Base-by-base conservation (phyloP, 2,797 vertebrate genomes). In the Acipenser oxyrinchus region DNA sequence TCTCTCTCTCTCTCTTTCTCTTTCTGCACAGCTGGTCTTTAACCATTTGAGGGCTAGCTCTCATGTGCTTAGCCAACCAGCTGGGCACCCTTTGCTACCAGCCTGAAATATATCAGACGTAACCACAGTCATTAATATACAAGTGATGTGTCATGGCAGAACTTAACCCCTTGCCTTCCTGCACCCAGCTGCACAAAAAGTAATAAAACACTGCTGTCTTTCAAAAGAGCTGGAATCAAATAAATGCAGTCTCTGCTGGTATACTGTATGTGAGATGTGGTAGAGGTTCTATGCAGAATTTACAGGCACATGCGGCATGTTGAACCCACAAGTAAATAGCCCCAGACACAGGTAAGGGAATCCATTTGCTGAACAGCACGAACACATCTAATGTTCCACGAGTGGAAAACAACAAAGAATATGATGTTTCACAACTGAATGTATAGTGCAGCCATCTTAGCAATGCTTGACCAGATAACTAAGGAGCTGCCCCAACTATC, bases 1-100 rank as follows among this genome's bases (percentile, higher is more conserved):
- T 37, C 23, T 69, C 69, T 66, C 37, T 6, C 23, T 66, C 72
- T 64, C 72, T 70, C 72, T 3, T 63, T 70, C 72, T 68, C 58
- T 60, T 12, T 57, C 66, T 55, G n/a, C 52, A 55, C 52, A 55
- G 52, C 52, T 55, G 52, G 52, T 55, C 23, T 62, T 62, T 23
- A 23, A 62, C 60, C 8, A 18, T 62, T 37, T 37, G 18, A 8
- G 7, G 6, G 18, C 2, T 48, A 8, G 7, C 7, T 62, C 18
- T 55, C n/a, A 55, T 55, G n/a, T 55, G 52, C 9, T 9, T 55
- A 55, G 52, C 23, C 23, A 11, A 58, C 5, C 13, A 62, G 13
- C 60, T 23, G 60, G 60, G 60, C 11, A 18, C 23, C 23, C 23
- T 37, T 37, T 37, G 23, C 23, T 37, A 37, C 23, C 1, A 6